Evolutionary conservation across 2,888 invertebrate genomes (phyloP).

Genomic region (Beris chalybata): DNA sequence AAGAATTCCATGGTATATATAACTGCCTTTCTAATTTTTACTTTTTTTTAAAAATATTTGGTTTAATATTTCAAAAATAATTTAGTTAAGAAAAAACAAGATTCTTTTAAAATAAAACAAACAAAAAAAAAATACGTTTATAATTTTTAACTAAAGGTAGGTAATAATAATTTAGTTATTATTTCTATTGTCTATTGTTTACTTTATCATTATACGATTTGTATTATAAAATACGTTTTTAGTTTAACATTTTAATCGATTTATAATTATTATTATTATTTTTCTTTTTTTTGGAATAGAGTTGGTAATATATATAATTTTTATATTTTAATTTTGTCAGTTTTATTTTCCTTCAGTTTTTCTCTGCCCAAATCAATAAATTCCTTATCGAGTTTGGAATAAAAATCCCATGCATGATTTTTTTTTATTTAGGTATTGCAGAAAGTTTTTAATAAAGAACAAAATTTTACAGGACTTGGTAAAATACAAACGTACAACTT

Average conservation of each 20-base stretch:
- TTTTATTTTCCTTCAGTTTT: slow-evolving; percentile 11
- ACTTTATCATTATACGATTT: slow-evolving; percentile 27
- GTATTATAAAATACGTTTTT: slow-evolving; percentile 28
- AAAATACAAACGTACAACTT: no score
- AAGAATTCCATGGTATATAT: no score
- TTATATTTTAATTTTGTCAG: slow-evolving; percentile 32
- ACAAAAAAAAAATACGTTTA: not conserved
- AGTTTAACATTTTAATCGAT: slow-evolving; percentile 24
- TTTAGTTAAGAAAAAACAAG: no score
- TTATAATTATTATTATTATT: slow-evolving; percentile 31
- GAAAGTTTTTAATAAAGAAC: no score
- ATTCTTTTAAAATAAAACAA: not conserved
- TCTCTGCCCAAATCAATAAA: no score
- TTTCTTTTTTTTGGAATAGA: slow-evolving; percentile 38
- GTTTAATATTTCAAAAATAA: no score
- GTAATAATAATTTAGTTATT: slow-evolving; percentile 13
- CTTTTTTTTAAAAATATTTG: no score
- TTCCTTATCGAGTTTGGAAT: no score
- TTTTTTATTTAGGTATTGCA: no score
- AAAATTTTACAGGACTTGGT: no score
- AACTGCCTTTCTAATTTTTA: no score
- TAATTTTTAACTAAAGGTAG: slow-evolving; percentile 12
- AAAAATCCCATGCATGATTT: no score
- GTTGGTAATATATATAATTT: slow-evolving; percentile 41
- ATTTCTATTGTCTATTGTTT: slow-evolving; percentile 26